Evolutionary conservation across 2,113 vertebrate species (phyloP), one percentile per base, ranked within the genome.

Genomic region (Brevimyrus niger): DNA sequence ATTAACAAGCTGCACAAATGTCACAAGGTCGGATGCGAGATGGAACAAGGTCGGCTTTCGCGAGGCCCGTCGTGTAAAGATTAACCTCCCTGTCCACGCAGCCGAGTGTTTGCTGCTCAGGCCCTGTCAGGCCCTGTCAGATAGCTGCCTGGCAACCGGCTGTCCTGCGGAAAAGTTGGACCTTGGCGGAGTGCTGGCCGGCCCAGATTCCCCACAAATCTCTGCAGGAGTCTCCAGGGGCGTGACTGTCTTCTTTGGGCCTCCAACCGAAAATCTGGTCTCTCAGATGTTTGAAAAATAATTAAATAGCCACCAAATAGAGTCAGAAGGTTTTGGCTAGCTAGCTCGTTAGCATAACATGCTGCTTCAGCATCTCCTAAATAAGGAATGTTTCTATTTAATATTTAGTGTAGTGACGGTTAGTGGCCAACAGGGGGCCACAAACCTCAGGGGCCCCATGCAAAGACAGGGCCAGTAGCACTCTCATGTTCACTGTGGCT

Each of bases 71-170:
- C 58, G 90, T 92, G 55, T 91, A 91, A 92, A 91, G 89, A 91
- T 93, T 91, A 91, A 93, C 91, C 82, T 23, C 9, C 27, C 46
- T 83, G 89, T 92, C 91, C 91, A 92, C 91, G 92, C 90, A 92
- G 65, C 89, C 1, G 38, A 44, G 21, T 23, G 82, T n/a, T 47
- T 55, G 87, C 19, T 4, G 17, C 35, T 13, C 15, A 55, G 42
- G 11, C 35, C 46, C 3, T 17, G 46, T 89, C 51, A 19, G 46
- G n/a, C 15, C 46, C 7, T 13, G 50, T 46, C 31, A 1, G 17
- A 7, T 85, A 73, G 50, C 38, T 86, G 87, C 82, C 87, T 90
- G 53, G 55, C 44, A 88, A 82, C 23, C 61, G 38, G 80, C 87
- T 85, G 69, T 10, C 69, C 15, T 31, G 27, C 2, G 15, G 87